Evolutionary conservation across 2,113 vertebrate species (phyloP).

Genomic region (Jacana jacana): DNA sequence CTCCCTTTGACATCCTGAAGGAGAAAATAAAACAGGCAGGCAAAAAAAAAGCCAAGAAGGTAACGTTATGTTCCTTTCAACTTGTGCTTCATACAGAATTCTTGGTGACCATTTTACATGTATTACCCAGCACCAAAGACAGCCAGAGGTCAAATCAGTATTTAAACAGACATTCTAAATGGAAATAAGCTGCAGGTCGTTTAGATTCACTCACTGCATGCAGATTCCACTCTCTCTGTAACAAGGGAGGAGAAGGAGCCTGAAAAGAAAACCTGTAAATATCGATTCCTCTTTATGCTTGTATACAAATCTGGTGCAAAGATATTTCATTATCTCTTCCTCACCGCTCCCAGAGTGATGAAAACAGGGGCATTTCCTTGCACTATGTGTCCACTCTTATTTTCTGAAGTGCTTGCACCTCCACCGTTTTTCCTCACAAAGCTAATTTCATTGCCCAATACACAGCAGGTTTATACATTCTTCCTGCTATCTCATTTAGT

Average conservation of each 20-base stretch:
- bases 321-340: not conserved
- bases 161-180: constrained; percentile 77
- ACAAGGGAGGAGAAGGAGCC: not conserved
- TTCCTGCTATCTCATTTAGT: not conserved
- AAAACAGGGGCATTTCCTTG: not conserved
- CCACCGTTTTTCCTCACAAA: not conserved
- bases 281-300: constrained; percentile 19
- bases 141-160: constrained; percentile 67
- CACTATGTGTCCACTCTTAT: not conserved
- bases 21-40: not conserved
- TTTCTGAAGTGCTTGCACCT: not conserved
- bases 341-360: not conserved
- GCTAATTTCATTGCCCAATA: not conserved
- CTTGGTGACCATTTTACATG: constrained; percentile 60
- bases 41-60: not conserved
- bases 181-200: constrained; percentile 67
- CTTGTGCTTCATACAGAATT: constrained; percentile 29
- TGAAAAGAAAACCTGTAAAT: constrained; percentile 49
- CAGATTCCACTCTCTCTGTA: constrained; percentile 30
- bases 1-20: not conserved
- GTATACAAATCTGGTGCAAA: constrained; percentile 3
- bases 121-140: constrained; percentile 34
- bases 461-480: not conserved
- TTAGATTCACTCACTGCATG: constrained; percentile 46
- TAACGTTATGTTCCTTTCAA: not conserved